Evolutionary conservation across 2,888 invertebrate genomes (phyloP), one percentile per base, ranked within the genome.

Genomic region (Pasiphila rectangulata): DNA sequence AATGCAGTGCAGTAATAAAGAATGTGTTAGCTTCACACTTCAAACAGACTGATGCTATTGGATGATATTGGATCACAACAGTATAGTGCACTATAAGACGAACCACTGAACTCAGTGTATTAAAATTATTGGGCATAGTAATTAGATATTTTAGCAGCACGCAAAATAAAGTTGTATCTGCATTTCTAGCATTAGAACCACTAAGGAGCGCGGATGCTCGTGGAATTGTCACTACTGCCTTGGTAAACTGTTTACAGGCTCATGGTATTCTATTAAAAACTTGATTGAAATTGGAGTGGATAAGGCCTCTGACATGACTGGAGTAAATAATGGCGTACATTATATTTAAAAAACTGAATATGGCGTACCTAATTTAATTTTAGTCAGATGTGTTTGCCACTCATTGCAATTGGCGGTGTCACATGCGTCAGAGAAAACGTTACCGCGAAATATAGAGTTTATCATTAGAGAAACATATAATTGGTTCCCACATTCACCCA

Each of bases 291-390:
- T 69, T 7, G 67, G 67, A 3, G 61, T 63, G 1, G 68, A 72
- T 37, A 72, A 72, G 50, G 70, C 69, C 5, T 52, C 63, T n/a
- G 66, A 65, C 1, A 69, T 72, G 72, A 63, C 61, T 9, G 69
- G 68, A 1, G 19, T 50, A 0, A 57, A 69, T 41, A 66, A 66
- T 39, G 56, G 70, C 16, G 64, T 72, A 4, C 46, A 62, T 29
- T 39, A 19, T 23, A 51, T 61, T n/a, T 46, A 68, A 2, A 56
- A 62, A 58, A 54, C 6, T 3, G 12, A 44, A 3, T 30, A 52
- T 46, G 46, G 43, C 6, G 15, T 63, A 17, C 46, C 52, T 3
- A 50, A 65, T 52, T 54, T 72, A 25, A 42, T 72, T 29, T 36
- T 68, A 1, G 37, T 63, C 1, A 24, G 37, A 16, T 37, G 37